Evolutionary conservation across 2,113 vertebrate genomes (phyloP), one percentile per base, ranked within the genome.

Genomic region (Oenanthe oenanthe): DNA sequence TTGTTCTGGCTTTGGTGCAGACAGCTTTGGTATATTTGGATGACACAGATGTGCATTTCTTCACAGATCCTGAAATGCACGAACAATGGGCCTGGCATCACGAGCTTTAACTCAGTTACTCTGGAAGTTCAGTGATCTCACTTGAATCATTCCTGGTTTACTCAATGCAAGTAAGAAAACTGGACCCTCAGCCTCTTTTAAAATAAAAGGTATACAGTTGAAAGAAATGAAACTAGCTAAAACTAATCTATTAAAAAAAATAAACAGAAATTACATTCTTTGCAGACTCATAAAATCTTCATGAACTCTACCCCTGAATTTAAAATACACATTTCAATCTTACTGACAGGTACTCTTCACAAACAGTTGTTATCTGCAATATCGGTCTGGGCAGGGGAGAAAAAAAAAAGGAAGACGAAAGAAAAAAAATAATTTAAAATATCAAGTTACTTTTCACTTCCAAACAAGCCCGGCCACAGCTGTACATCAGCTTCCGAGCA

Each of bases 401-500:
- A 17, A 7, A 47, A 28, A 28, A 15, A 13, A 11, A 12, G 4
- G 2, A 11, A 25, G 4, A 18, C 2, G 1, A 5, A 20, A 10
- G 9, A 1, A 12, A 31, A 47, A 4, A 74, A 92, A 91, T 97
- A 96, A 97, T 97, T 98, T 97, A 98, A 97, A 97, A 96, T 97
- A 98, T 99, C 98, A 97, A 96, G 96, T 98, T 99, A 97, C 95
- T 87, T 93, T 96, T 96, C 87, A 94, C 97, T 98, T 98, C 94
- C 97, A 98, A 97, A 97, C 97, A 98, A 97, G 97, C 91, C 88
- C 31, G 17, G 95, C 95, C 98, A 99, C 99, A 99, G 99, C 99
- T 99, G 99, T 98, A 98, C 88, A 89, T 81, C 97, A 97, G 97
- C 95, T 91, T 97, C 67, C 20, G 95, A 98, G 98, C 99, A 99